These are phyloP conservation scores for Aurelia aurita DNA, from an alignment of 30 jellyfish, hydroid and myxozoan genomes.

Conservation along the genomic window DNA sequence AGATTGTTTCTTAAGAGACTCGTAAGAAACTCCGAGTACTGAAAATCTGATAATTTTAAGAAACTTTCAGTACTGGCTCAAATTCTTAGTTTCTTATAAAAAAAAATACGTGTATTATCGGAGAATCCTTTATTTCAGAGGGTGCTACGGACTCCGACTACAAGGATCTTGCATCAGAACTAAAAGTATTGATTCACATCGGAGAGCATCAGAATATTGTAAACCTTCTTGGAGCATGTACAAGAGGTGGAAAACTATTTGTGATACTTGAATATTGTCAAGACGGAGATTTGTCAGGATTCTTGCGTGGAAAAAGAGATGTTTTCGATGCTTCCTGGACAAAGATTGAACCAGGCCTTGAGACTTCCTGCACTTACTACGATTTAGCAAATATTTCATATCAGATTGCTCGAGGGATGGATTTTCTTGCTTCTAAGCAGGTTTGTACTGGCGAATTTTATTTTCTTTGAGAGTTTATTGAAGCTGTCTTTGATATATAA, in stretches of 20 bases:
- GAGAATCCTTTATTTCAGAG: constrained; percentile 22
- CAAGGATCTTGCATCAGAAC: constrained; percentile 94
- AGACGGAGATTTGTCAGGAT: constrained; percentile 80
- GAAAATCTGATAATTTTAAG: no score
- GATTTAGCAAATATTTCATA: constrained; percentile 78
- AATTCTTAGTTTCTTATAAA: no score
- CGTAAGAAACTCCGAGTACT: no score
- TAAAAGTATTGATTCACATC: constrained; percentile 87
- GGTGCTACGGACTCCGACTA: constrained; percentile 82
- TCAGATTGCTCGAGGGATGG: constrained; percentile 96
- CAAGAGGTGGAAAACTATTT: constrained; percentile 78
- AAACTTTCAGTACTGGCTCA: no score
- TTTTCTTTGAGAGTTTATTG: neutral
- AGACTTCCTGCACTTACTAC: constrained; percentile 44
- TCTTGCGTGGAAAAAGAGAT: constrained; percentile 77
- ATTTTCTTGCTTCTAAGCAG: constrained; percentile 87
- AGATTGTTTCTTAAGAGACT: neutral
- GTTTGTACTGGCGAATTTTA: constrained; percentile 8
- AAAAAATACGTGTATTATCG: no score
- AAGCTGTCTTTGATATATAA: no score
- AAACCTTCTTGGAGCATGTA: constrained; percentile 95
- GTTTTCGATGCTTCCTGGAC: constrained; percentile 81
- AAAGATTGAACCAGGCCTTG: constrained; percentile 34
- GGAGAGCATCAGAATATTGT: constrained; percentile 94
- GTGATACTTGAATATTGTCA: constrained; percentile 94